Evolutionary conservation across 2,113 vertebrate genomes (phyloP), one percentile per base, ranked within the genome.

Genomic region (Sinosuthora webbiana): DNA sequence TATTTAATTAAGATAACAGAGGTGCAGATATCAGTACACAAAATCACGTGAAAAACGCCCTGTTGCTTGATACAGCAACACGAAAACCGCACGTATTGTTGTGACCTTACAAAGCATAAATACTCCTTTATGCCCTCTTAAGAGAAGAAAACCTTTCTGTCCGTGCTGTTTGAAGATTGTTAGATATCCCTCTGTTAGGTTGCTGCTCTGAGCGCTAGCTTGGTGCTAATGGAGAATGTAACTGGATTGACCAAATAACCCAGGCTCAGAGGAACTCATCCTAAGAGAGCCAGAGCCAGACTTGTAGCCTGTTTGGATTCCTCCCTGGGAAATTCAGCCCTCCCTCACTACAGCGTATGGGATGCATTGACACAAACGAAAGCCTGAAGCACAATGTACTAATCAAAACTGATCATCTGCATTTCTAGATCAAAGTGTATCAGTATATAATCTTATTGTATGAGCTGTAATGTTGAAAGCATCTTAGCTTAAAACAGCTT

Each of bases 401-500:
- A 86, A 83, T 53, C 73, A 81, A 95, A 95, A 90, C 94, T 92
- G 83, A 97, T 93, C 89, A 93, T 97, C 97, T 97, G 94, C 94
- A 97, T 98, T 97, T 97, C 94, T 96, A 97, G 92, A 91, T 97
- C 91, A 75, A 97, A 97, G 92, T 97, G 49, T 96, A 97, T 94
- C 73, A 10, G 71, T 96, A 86, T 97, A 92, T 96, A 97, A 96
- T 91, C 95, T 96, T 94, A 91, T 92, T 97, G 94, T 98, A 96
- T 97, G 87, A 93, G 96, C 96, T 97, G 91, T 98, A 96, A 95
- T 95, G 77, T 96, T 91, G 95, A 94, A 97, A 97, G 94, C 95
- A 95, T 96, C 96, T 92, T 97, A 98, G 94, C 96, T 97, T 97
- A 98, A 97, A 97, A 93, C 87, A 96, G 92, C 91, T 69, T 95